These are phyloP conservation scores for Megalonaias nervosa DNA, from an alignment of 1,140 invertebrate genomes.

Conservation along the genomic window DNA sequence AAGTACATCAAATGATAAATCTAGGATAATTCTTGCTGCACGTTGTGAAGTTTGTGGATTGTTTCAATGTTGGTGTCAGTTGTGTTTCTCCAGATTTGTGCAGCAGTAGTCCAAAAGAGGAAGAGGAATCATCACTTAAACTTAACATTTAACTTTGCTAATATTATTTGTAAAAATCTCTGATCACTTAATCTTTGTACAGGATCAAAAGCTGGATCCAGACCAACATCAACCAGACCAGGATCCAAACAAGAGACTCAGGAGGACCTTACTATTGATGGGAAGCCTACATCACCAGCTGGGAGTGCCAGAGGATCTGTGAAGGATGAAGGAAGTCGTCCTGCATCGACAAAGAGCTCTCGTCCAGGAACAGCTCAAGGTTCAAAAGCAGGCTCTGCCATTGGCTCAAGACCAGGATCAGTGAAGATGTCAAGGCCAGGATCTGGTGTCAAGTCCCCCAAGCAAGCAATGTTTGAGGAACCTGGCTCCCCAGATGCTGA, in stretches of 20 bases:
- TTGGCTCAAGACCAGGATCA: slow-evolving; percentile 20
- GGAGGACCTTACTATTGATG: slow-evolving; percentile 27
- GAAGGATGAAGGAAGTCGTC: not conserved
- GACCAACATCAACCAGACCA: slow-evolving; percentile 53
- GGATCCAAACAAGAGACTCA: slow-evolving; percentile 31
- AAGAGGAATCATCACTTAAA: too few relatives aligned
- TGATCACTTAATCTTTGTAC: not conserved
- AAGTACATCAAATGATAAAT: too few relatives aligned
- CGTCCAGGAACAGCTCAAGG: slow-evolving; percentile 4
- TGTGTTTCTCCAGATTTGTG: too few relatives aligned
- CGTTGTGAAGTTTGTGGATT: too few relatives aligned
- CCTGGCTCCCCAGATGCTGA: not conserved
- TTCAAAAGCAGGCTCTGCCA: slow-evolving; percentile 28
- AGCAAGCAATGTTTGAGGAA: slow-evolving; percentile 14
- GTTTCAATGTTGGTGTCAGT: too few relatives aligned
- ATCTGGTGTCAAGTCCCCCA: slow-evolving; percentile 22
- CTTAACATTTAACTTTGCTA: too few relatives aligned
- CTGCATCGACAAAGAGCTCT: slow-evolving; percentile 5
- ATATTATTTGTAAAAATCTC: too few relatives aligned
- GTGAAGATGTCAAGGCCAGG: slow-evolving; percentile 38
- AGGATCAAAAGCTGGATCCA: slow-evolving; percentile 48
- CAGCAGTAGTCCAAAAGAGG: too few relatives aligned
- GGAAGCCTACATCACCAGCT: slow-evolving; percentile 39
- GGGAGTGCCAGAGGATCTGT: not conserved
- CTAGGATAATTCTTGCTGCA: too few relatives aligned